These are phyloP conservation scores for Chionomys nivalis DNA, from an alignment of 2,113 vertebrate species.

Conservation along the genomic window DNA sequence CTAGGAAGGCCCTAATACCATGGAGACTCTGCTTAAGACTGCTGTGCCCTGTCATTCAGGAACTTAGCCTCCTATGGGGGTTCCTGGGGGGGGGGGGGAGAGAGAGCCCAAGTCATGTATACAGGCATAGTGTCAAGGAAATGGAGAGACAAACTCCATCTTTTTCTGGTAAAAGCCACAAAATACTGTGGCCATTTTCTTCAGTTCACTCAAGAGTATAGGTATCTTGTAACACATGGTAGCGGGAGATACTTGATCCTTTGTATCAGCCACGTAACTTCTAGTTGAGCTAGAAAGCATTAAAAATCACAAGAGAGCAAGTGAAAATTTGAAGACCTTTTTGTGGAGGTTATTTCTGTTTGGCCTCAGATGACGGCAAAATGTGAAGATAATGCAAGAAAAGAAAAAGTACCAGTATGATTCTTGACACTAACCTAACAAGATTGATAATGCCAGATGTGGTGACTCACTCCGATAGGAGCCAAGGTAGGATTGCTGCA, in stretches of 20 bases:
- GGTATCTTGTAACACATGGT: slow-evolving; percentile 31
- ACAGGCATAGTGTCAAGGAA: neutral
- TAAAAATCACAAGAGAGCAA: neutral
- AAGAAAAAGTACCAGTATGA: neutral
- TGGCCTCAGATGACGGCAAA: neutral
- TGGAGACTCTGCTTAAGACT: neutral
- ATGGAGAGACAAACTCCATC: neutral
- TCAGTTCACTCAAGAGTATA: neutral
- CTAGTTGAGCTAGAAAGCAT: neutral
- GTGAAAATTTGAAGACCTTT: slow-evolving; percentile 15
- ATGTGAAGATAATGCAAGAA: neutral
- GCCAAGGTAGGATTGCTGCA: neutral
- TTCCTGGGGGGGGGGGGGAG: neutral
- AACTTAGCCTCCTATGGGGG: neutral
- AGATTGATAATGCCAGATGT: neutral
- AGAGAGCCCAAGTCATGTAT: neutral
- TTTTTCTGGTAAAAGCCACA: neutral
- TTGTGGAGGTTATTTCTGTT: slow-evolving; percentile 29
- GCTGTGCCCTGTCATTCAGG: neutral
- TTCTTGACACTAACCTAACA: neutral
- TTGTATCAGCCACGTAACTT: neutral
- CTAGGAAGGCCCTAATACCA: neutral
- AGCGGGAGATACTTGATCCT: slow-evolving; percentile 13
- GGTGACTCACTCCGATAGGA: neutral
- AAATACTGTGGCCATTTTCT: neutral